A percentile compares a stretch with the other conserved stretches of the same genome.
Evolutionary conservation across 2,797 vertebrate genomes (phyloP).

Genomic region (Ispidina lecontei): DNA sequence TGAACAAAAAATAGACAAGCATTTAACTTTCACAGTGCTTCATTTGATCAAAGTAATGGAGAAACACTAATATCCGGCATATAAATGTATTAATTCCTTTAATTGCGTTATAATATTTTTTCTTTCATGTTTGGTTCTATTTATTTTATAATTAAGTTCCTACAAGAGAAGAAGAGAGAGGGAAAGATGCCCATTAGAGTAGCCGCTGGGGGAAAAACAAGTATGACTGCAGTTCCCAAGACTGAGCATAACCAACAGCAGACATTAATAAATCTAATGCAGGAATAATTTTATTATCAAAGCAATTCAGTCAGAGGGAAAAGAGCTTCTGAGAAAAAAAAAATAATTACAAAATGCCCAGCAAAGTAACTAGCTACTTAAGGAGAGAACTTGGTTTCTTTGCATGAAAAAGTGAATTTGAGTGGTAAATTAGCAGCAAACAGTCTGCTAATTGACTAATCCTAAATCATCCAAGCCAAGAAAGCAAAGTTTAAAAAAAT

Average conservation of each 20-base stretch:
- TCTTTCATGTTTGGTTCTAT: conserved; percentile 16
- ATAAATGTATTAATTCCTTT: conserved; percentile 4
- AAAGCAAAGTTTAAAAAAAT: neutral
- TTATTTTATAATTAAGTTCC: conserved; percentile 2
- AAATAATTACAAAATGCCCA: neutral
- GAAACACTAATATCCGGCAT: neutral
- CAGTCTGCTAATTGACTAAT: neutral
- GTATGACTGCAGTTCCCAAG: neutral
- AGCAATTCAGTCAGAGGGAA: neutral
- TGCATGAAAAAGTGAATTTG: neutral
- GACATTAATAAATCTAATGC: neutral
- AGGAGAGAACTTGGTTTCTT: neutral
- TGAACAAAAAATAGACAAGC: neutral
- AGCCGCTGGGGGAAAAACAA: neutral
- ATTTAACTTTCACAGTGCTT: neutral
- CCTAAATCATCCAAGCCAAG: neutral
- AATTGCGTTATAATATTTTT: conserved; percentile 2
- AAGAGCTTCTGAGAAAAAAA: conserved; percentile 1
- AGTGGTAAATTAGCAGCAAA: neutral
- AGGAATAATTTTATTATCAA: conserved; percentile 24
- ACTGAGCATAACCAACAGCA: neutral
- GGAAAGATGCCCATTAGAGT: neutral
- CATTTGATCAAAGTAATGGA: neutral
- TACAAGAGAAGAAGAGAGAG: neutral
- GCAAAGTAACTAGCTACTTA: neutral